A percentile compares a stretch with the other conserved stretches of the same genome.
phyloP scores from a whole-genome alignment of 1,140 invertebrate species.

The Brachystomella parvula region DNA sequence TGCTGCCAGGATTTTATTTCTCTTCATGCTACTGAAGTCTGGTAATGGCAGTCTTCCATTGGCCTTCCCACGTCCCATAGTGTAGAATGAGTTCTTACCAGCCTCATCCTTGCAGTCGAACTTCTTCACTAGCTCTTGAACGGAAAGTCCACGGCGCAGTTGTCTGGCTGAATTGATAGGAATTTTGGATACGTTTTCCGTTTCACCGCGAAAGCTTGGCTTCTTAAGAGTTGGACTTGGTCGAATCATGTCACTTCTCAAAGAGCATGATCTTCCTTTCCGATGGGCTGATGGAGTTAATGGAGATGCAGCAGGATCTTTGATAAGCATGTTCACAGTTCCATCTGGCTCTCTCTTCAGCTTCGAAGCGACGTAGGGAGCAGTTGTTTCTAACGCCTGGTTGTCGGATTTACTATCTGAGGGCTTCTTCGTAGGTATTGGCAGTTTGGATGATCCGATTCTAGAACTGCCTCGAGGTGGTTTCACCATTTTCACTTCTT shows the following conservation, averaged over 20 bases:
- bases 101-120: conserved; percentile 16
- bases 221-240: neutral
- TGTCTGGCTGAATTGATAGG: neutral
- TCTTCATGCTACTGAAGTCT: neutral
- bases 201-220: neutral
- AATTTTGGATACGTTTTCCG: neutral
- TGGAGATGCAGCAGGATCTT: too few species aligned
- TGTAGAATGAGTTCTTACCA: neutral
- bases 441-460: neutral
- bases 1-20: conserved; percentile 2
- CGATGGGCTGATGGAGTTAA: neutral
- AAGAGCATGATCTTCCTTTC: neutral
- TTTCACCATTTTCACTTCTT: neutral
- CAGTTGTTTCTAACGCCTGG: neutral
- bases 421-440: neutral
- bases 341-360: neutral
- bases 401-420: neutral
- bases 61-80: neutral
- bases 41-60: neutral
- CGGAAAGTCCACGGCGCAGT: conserved; percentile 13
- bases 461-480: neutral
- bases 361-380: neutral
- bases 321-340: too few species aligned
- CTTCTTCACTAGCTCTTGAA: conserved; percentile 30
- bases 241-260: conserved; percentile 1